Percentiles rank a stretch among this genome's conserved stretches.
These are phyloP conservation scores for Calliscelio sp. DNA, from an alignment of 2,888 invertebrate genomes.

Conservation along the genomic window DNA sequence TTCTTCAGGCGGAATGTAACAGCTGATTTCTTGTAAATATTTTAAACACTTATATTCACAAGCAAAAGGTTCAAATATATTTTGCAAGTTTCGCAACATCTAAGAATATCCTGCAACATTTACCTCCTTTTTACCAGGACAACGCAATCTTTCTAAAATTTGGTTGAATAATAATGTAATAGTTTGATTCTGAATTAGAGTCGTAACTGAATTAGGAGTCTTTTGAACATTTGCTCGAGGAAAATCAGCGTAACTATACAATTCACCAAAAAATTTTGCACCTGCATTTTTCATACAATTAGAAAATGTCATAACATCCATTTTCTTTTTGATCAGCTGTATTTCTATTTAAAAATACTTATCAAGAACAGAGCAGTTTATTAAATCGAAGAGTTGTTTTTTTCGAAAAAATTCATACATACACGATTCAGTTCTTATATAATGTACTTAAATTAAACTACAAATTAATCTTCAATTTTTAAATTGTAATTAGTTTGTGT, in stretches of 20 bases:
- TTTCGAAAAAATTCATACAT: too few relatives aligned
- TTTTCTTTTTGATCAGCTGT: too few relatives aligned
- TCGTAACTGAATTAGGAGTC: conserved; percentile 24
- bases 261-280: conserved; percentile 8
- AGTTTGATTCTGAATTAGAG: neutral
- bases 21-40: neutral
- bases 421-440: too few relatives aligned
- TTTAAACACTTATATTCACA: neutral
- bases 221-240: conserved; percentile 21
- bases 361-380: too few relatives aligned
- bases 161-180: conserved; percentile 13
- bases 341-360: too few relatives aligned
- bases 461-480: too few relatives aligned
- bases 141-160: conserved; percentile 29
- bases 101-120: conserved; percentile 3
- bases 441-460: too few relatives aligned
- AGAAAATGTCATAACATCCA: neutral
- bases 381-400: too few relatives aligned
- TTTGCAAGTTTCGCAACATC: neutral
- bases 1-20: neutral
- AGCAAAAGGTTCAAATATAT: neutral
- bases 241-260: conserved; percentile 22
- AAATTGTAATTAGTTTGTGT: too few relatives aligned
- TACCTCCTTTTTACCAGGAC: conserved; percentile 29
- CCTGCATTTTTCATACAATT: neutral